Conservation (phyloP, 2,797 vertebrate genomes). For the Melanotaenia nigrans region DNA sequence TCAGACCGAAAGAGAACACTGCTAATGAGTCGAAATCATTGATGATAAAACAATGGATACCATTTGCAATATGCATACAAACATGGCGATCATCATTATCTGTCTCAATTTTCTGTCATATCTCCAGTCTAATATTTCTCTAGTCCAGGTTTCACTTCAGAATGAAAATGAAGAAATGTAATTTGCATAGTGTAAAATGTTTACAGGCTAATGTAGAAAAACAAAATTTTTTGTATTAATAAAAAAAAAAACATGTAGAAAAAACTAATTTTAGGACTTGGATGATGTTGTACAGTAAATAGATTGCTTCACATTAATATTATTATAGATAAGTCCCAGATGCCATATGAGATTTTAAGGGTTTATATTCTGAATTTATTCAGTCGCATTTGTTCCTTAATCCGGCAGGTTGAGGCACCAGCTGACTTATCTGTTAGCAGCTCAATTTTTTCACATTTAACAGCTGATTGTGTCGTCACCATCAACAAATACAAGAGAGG, state of each 20-base stretch:
- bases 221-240: neutral
- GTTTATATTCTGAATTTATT: slow-evolving; percentile 33
- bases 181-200: neutral
- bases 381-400: slow-evolving; percentile 37
- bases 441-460: slow-evolving; percentile 4
- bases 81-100: neutral
- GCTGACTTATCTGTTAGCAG: slow-evolving; percentile 26
- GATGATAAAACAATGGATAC: neutral
- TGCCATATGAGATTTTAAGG: slow-evolving; percentile 2
- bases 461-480: slow-evolving; percentile 41
- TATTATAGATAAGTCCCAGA: neutral
- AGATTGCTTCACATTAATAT: neutral
- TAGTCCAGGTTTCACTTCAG: neutral
- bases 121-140: neutral
- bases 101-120: neutral
- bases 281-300: neutral
- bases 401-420: neutral
- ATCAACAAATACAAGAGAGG: slow-evolving; percentile 3
- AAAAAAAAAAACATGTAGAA: neutral
- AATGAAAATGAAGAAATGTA: neutral
- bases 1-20: neutral
- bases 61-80: neutral
- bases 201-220: neutral
- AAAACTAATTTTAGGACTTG: neutral
- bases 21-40: neutral